Base-by-base conservation (phyloP, 2,888 invertebrate genomes). In the Nemoura dubitans region DNA sequence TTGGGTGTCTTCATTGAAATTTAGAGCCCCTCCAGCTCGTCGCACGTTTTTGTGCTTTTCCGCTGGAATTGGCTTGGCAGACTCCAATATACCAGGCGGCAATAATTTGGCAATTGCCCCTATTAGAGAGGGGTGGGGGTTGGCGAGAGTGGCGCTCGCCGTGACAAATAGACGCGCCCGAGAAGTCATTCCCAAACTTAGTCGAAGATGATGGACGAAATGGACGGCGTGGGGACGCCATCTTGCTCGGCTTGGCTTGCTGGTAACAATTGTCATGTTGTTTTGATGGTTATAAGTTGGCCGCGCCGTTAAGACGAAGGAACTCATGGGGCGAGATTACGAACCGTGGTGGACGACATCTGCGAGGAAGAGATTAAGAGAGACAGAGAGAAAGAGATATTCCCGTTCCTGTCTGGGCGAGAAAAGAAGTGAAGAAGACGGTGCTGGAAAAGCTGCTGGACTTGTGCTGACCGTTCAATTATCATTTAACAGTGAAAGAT, bases 251-350 rank as follows among this genome's bases (percentile, higher is more conserved):
- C n/a, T n/a, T 10, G 59, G 59, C 16, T 59, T 59, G 59, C 86
- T 86, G 86, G 10, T 78, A 78, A 43, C 29, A 86, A 86, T 86
- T 28, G 86, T 80, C 86, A 80, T 81, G 86, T 86, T 81, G 78
- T 36, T 36, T 29, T 78, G 86, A 86, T 86, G 77, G 78, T 29
- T 28, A 28, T 25, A 78, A 85, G 77, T 77, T 76, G 36, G 21
- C 85, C 14, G 21, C 85, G 85, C 29, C 3, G 43, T 43, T 77
- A 81, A 77, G 86, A 76, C 26, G 42, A 80, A 36, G 76, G 85
- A 81, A 81, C 30, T 81, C 30, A 29, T 59, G n/a, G 81, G 21
- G 28, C 36, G 26, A 83, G 83, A 83, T 83, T 83, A 30, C 42
- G 25, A 83, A n/a, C 28, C n/a, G n/a, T n/a, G n/a, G n/a, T 84